These are phyloP conservation scores for Girardia tigrina DNA, from an alignment of 2,888 invertebrate genomes.

Conservation along the genomic window DNA sequence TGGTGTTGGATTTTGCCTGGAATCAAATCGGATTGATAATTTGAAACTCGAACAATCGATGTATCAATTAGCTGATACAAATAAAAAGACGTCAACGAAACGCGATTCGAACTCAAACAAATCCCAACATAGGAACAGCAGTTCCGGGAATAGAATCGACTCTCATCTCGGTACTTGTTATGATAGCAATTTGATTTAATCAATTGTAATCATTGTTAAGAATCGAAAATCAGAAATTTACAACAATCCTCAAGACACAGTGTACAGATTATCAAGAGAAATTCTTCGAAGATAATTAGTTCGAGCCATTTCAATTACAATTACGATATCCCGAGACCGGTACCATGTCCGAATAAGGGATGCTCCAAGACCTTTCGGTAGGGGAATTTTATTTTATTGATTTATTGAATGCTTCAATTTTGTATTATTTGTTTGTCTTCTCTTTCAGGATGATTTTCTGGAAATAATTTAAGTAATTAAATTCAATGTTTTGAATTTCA, in stretches of 20 bases:
- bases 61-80: background rate
- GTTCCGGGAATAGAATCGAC: background rate
- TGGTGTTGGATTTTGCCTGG: background rate
- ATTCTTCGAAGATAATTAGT: background rate
- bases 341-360: background rate
- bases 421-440: too few relatives aligned
- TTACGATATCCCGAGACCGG: background rate
- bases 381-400: background rate
- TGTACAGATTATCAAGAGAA: background rate
- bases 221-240: conserved; percentile 6
- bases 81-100: background rate
- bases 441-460: too few relatives aligned
- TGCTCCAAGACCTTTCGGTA: conserved; percentile 18
- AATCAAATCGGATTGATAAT: background rate
- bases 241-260: background rate
- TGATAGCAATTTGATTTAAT: background rate
- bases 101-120: background rate
- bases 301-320: background rate
- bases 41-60: background rate
- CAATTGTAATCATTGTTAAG: background rate
- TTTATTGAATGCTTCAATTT: too few relatives aligned
- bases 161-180: background rate
- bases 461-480: too few relatives aligned
- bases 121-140: background rate
- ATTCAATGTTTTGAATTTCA: too few relatives aligned